These are phyloP conservation scores for Calliopum simillimum DNA, from an alignment of 2,888 invertebrate species.

Conservation along the genomic window DNA sequence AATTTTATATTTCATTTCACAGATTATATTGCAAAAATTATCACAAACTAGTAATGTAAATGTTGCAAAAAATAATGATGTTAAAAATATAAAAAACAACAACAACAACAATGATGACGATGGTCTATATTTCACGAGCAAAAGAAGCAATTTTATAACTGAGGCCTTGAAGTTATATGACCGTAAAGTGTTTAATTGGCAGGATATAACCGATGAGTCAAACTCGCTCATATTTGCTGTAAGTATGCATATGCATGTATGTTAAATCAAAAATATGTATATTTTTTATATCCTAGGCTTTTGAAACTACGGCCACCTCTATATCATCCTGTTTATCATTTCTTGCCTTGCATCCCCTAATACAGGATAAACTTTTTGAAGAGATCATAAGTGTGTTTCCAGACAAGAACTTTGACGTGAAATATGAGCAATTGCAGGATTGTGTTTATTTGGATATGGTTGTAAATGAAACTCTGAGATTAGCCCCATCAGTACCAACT, in stretches of 20 bases:
- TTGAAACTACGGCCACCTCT: constrained; percentile 2
- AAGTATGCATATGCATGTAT: constrained; percentile 18
- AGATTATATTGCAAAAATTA: too few species aligned
- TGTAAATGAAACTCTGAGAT: background rate
- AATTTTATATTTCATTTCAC: too few species aligned
- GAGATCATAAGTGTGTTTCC: constrained; percentile 36
- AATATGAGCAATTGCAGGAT: background rate
- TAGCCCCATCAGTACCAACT: too few species aligned
- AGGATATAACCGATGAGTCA: constrained; percentile 40
- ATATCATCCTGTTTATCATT: constrained; percentile 30
- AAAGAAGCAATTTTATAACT: constrained; percentile 38
- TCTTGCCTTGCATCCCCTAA: constrained; percentile 39
- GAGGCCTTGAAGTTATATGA: constrained; percentile 39
- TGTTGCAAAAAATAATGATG: too few species aligned
- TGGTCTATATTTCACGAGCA: background rate
- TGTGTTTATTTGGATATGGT: constrained; percentile 1
- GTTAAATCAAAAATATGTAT: too few species aligned
- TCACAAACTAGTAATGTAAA: too few species aligned
- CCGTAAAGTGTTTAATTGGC: constrained; percentile 38
- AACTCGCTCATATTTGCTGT: constrained; percentile 41
- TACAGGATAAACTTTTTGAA: constrained; percentile 41
- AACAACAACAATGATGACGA: background rate
- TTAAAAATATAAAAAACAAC: too few species aligned
- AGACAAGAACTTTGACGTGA: constrained; percentile 30
- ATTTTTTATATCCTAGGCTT: too few species aligned